Percentiles rank a stretch among this genome's conserved stretches.
Conservation (phyloP, 2,113 vertebrate genomes). For the Monopterus albus region DNA sequence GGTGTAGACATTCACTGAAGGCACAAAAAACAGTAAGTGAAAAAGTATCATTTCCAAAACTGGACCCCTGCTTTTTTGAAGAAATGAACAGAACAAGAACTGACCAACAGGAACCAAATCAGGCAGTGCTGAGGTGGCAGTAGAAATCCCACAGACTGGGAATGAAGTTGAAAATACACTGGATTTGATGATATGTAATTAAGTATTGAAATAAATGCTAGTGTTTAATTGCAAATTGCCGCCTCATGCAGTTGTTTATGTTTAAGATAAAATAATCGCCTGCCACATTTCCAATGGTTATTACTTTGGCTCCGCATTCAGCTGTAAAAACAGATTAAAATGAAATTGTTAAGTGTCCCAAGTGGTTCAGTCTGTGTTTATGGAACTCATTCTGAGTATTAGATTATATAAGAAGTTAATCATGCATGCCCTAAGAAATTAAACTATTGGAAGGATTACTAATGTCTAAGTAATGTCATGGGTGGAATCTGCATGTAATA, state of each 20-base stretch:
- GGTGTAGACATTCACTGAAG: no score
- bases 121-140: background rate
- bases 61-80: no score
- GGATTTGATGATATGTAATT: background rate
- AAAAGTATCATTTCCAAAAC: no score
- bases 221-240: conserved; percentile 13
- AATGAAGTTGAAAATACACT: background rate
- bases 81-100: background rate
- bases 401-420: conserved; percentile 55
- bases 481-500: conserved; percentile 42
- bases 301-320: conserved; percentile 17
- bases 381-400: conserved; percentile 15
- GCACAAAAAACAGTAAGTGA: no score
- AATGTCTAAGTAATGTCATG: conserved; percentile 15
- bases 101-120: no score
- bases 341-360: conserved; percentile 27
- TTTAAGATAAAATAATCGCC: conserved; percentile 21
- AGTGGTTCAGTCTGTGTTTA: conserved; percentile 29
- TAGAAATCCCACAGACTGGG: background rate
- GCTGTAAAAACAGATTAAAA: conserved; percentile 41
- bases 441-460: conserved; percentile 17
- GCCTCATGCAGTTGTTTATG: conserved; percentile 10
- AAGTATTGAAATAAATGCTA: background rate
- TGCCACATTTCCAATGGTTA: conserved; percentile 22
- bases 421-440: conserved; percentile 33